A percentile compares a stretch with the other conserved stretches of the same genome.
Evolutionary conservation across 1,140 invertebrate genomes (phyloP).

Genomic region (Saccostrea glomerata): DNA sequence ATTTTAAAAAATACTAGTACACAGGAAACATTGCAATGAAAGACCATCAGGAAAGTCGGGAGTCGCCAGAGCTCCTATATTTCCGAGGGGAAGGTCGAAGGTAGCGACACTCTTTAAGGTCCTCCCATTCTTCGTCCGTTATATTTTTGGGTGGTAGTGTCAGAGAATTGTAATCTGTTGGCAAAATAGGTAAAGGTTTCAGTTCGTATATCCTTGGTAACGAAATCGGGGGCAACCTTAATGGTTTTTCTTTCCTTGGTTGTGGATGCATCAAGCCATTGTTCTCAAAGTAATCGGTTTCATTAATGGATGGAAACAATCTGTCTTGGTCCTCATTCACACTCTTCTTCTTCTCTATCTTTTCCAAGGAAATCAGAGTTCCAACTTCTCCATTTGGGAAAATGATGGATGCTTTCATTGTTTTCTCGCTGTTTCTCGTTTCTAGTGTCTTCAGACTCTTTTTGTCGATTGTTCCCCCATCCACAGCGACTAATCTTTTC

Average conservation of each 20-base stretch:
- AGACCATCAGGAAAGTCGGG: neutral
- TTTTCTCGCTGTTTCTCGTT: conserved; percentile 52
- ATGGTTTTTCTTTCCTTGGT: conserved; percentile 48
- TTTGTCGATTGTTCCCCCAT: conserved; percentile 37
- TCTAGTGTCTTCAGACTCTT: conserved; percentile 46
- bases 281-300: conserved; percentile 37
- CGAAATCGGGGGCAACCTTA: conserved; percentile 62
- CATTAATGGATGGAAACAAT: conserved; percentile 31
- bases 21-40: neutral
- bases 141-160: conserved; percentile 44
- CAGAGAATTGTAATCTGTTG: conserved; percentile 48
- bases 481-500: conserved; percentile 46
- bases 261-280: conserved; percentile 42
- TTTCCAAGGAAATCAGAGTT: conserved; percentile 53
- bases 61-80: conserved; percentile 27
- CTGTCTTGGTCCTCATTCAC: neutral
- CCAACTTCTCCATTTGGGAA: conserved; percentile 57
- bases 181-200: conserved; percentile 55
- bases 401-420: conserved; percentile 55
- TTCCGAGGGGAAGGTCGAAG: conserved; percentile 54
- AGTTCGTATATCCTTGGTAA: conserved; percentile 59
- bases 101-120: conserved; percentile 63
- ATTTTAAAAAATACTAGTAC: neutral
- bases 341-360: conserved; percentile 43
- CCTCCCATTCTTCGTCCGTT: conserved; percentile 64